Evolutionary conservation across 2,113 vertebrate species (phyloP), one percentile per base, ranked within the genome.

Genomic region (Astur gentilis): DNA sequence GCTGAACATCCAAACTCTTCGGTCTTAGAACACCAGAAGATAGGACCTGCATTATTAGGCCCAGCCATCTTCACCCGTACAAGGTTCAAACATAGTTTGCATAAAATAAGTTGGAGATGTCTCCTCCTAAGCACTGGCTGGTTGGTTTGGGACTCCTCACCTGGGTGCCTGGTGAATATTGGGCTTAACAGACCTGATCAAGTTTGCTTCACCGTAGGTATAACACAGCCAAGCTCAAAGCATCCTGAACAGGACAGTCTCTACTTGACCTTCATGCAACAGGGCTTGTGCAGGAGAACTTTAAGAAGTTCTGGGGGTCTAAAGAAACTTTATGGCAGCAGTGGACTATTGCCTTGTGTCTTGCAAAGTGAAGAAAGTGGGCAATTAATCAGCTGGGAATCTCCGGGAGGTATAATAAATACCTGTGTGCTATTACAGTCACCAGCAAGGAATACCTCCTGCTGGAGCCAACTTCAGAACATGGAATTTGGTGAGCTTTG

Each of bases 161-260:
- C 45, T 3, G 22, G 25, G 6, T 4, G 13, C 32, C 6, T 1
- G 14, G 60, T 8, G 60, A n/a, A 5, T 3, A 25, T 1, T 2
- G 0, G 31, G n/a, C 27, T 29, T 6, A 9, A 19, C 45, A 42
- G 45, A 45, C 38, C 25, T 8, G 26, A 17, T 5, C 13, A 8
- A 4, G 29, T 21, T 36, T n/a, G 44, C 60, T 32, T 65, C 57
- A 8, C 49, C 2, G 1, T 4, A 14, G 32, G 42, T 7, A 1
- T 5, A 16, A 44, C 27, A 5, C 34, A 23, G 23, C 20, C 2
- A 7, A 80, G 64, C 40, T 49, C 71, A 54, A 10, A 20, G 54
- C 40, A 8, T 3, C 45, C 79, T 4, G 10, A 9, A 10, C 34
- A 11, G 47, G 23, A 23, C 17, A 22, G 66, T 10, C 20, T 38